Base-by-base conservation (phyloP, 2,888 invertebrate species). In the Corbicula japonica region DNA sequence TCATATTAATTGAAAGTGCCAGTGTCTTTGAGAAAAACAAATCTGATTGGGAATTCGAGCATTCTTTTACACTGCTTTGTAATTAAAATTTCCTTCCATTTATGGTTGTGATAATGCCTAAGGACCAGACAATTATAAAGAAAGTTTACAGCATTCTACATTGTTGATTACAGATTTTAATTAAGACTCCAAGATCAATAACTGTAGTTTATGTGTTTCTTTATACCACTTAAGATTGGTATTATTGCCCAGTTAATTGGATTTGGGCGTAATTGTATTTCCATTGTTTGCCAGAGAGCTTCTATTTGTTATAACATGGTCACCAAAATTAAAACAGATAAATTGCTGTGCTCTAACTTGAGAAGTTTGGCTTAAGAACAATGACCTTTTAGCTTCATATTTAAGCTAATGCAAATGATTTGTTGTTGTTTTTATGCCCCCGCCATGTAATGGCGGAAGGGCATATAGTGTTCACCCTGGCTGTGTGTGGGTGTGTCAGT, bases 171-270 rank as follows among this genome's bases (percentile, higher is more conserved):
- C 48, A 50, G 62, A 68, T 80, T 80, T 80, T 75, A 80, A 75
- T 80, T 75, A 76, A 71, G 62, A 62, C 62, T 46, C 35, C 62
- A 44, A 48, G 66, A 80, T 80, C 80, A 76, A 80, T 80, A 72
- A 60, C 63, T 56, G 68, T 76, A 72, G 72, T 80, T 80, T 80
- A 80, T 80, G 75, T 80, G 66, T 75, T 80, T 80, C 75, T 76
- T 75, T 80, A 65, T 71, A 54, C 68, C 66, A 61, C 52, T 69
- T 72, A 68, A 72, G 75, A 66, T 70, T 46, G 63, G 75, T 54
- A 52, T 80, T 76, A 80, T 80, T 72, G 72, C 72, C 68, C 44
- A 80, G 76, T 80, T 80, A 80, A 80, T 80, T 80, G 76, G 76
- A 76, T 80, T 76, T 66, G 41, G 65, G 75, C 69, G 76, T 80